Base-by-base conservation (phyloP, 2,113 vertebrate species). In the Syrmaticus mikado region DNA sequence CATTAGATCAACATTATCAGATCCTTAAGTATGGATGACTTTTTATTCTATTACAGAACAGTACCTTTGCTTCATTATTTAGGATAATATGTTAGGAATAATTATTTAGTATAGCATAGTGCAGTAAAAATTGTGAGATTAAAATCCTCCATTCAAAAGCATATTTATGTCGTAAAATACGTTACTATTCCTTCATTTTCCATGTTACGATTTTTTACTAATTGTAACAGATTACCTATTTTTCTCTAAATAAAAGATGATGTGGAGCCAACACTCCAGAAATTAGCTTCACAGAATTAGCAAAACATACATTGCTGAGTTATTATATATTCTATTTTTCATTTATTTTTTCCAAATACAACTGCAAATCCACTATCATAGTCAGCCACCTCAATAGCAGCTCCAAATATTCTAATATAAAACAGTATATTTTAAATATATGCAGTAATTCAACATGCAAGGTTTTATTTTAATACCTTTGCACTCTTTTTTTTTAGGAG, bases 381-480 rank as follows among this genome's bases (percentile, higher is more conserved):
- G 87, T 75, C 46, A 93, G 13, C 5, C 30, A 13, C 25, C 3
- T 5, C 79, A 89, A 71, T 45, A 89, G 75, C 82, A 97, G 77
- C 88, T 91, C 90, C 71, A 81, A 96, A 93, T 58, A 80, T 91
- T 85, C 76, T 88, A 48, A 60, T 94, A 73, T 71, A 75, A 87
- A 95, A 97, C 67, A 93, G 58, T 66, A 82, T 66, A 19, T 53
- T 87, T 97, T 94, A 96, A 98, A 92, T 86, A 95, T 75, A 93
- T 89, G 80, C 90, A 93, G 46, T 82, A 95, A 92, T 77, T 67
- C 67, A 82, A 92, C 87, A 83, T 76, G 74, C 91, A 94, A 79
- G 25, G 34, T 84, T 96, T 94, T 88, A 85, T 92, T 83, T 93
- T 70, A 82, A 46, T 65, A 77, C n/a, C 67, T 72, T 88, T 78